Evolutionary conservation across 2,113 vertebrate species (phyloP).

Genomic region (Macrotis lagotis): DNA sequence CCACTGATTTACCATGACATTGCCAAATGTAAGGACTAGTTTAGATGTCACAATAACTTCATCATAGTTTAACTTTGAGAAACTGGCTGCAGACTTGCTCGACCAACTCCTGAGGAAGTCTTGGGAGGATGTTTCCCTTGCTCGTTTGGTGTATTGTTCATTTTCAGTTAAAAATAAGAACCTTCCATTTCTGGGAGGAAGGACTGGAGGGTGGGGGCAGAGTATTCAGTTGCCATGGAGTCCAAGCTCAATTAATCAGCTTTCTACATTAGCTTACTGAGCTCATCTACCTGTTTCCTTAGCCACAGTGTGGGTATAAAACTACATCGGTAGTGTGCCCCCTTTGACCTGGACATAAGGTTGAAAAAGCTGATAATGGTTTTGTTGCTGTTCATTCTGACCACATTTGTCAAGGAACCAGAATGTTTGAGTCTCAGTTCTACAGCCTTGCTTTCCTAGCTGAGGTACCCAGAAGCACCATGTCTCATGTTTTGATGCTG

Average conservation of each 20-base stretch:
- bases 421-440: background rate
- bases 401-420: background rate
- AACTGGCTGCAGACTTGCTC: background rate
- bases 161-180: slow-evolving; percentile 7
- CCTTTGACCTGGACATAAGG: too few species aligned
- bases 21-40: background rate
- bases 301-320: background rate
- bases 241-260: background rate
- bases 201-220: too few species aligned
- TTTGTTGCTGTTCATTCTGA: background rate
- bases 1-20: background rate
- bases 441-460: background rate
- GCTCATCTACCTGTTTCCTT: background rate
- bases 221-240: background rate
- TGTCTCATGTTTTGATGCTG: background rate
- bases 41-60: background rate
- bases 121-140: background rate
- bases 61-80: background rate
- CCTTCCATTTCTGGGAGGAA: background rate
- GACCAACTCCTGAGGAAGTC: background rate
- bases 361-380: background rate
- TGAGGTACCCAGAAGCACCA: background rate
- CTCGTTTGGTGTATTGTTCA: background rate
- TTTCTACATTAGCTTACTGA: background rate
- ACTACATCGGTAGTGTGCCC: background rate